Percentiles rank a stretch among this genome's conserved stretches.
Evolutionary conservation across 1,140 invertebrate genomes (phyloP).

Genomic region (Macrotrachela quadricornifera): DNA sequence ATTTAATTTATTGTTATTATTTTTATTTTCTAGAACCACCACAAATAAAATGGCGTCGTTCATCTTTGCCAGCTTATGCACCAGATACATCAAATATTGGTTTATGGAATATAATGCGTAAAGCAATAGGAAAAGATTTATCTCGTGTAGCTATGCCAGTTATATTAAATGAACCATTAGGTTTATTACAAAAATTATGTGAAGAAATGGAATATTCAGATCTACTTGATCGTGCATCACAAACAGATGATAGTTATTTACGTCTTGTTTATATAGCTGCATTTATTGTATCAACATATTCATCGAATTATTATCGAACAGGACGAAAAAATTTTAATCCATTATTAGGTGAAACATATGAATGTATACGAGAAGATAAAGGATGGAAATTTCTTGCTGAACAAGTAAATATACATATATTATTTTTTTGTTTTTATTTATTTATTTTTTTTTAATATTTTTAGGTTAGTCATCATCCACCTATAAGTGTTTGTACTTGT

Average conservation of each 20-base stretch:
- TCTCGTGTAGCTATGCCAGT: slow-evolving; percentile 29
- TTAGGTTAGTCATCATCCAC: slow-evolving; percentile 25
- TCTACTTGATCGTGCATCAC: slow-evolving; percentile 22
- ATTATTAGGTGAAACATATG: slow-evolving; percentile 26
- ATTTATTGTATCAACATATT: slow-evolving; percentile 26
- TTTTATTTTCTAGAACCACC: not conserved
- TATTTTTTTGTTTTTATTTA: too few species aligned
- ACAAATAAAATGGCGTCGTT: slow-evolving; percentile 41
- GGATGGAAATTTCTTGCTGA: slow-evolving; percentile 52
- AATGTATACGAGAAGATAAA: slow-evolving; percentile 50
- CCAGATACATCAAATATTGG: slow-evolving; percentile 50
- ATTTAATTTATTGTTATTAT: too few species aligned
- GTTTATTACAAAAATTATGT: slow-evolving; percentile 25
- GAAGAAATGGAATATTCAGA: slow-evolving; percentile 31
- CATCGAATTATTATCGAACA: slow-evolving; percentile 22
- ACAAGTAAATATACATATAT: slow-evolving; percentile 29
- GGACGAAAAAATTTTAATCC: slow-evolving; percentile 30
- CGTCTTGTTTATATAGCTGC: slow-evolving; percentile 41
- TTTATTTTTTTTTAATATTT: too few species aligned
- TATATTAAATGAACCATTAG: slow-evolving; percentile 27
- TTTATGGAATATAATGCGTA: slow-evolving; percentile 54
- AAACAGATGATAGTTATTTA: slow-evolving; percentile 22
- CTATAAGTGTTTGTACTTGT: slow-evolving; percentile 25
- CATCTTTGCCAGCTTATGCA: slow-evolving; percentile 44
- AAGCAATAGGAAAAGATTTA: slow-evolving; percentile 46